A percentile compares a stretch with the other conserved stretches of the same genome.
Conservation (phyloP, 2,113 vertebrate genomes). For the Anolis sagrei region DNA sequence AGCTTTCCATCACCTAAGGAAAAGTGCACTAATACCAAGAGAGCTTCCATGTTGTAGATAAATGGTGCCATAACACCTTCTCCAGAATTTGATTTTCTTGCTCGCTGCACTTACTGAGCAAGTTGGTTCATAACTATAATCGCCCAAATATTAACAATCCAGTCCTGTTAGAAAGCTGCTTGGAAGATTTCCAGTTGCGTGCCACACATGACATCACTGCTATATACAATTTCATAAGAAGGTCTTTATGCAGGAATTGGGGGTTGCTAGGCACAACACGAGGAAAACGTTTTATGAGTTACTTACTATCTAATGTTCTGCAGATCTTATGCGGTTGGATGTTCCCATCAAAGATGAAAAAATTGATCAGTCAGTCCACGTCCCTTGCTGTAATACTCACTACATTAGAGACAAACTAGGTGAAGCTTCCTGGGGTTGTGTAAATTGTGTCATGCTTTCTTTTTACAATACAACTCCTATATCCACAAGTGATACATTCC, state of each 20-base stretch:
- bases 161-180: not conserved
- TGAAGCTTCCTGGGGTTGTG: no score
- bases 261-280: no score
- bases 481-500: no score
- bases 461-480: no score
- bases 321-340: not conserved
- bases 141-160: not conserved
- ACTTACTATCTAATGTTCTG: not conserved
- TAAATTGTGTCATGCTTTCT: no score
- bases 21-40: not conserved
- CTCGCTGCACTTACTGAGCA: not conserved
- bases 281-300: not conserved
- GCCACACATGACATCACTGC: not conserved
- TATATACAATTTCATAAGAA: not conserved
- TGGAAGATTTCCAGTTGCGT: not conserved
- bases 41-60: not conserved
- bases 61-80: not conserved
- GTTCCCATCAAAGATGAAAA: no score
- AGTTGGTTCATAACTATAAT: not conserved
- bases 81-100: not conserved
- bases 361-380: no score
- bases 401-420: no score
- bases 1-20: slow-evolving; percentile 8
- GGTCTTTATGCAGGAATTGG: not conserved
- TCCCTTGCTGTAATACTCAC: no score